Conservation (phyloP, 2,113 vertebrate species). For the Cathartes aura region DNA sequence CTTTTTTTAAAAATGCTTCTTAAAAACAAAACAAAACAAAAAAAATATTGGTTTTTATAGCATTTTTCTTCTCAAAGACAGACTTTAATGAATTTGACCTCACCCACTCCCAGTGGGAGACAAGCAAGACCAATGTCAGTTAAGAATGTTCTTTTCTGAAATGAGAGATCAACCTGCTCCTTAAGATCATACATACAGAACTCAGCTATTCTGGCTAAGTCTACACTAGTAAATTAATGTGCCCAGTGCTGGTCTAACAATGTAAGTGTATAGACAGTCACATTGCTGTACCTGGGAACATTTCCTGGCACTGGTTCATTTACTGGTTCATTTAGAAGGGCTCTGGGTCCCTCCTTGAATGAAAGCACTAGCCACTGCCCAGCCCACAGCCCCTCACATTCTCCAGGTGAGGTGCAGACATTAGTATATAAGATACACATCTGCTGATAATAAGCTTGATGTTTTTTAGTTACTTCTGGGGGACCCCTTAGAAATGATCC, state of each 20-base stretch:
- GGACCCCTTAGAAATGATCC: neutral
- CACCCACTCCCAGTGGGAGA: neutral
- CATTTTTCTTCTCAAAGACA: neutral
- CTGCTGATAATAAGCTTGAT: neutral
- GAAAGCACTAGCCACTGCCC: neutral
- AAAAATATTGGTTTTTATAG: neutral
- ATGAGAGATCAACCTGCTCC: neutral
- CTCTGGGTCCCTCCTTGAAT: neutral
- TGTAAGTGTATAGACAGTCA: neutral
- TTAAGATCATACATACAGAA: neutral
- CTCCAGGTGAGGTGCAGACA: neutral
- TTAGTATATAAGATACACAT: neutral
- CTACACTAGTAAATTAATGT: neutral
- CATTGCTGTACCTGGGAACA: neutral
- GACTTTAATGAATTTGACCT: conserved; percentile 1
- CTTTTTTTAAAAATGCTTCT: neutral
- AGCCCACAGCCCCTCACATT: neutral
- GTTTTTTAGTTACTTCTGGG: neutral
- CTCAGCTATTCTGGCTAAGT: neutral
- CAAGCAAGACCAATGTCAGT: neutral
- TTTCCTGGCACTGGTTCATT: neutral
- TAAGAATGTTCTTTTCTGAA: neutral
- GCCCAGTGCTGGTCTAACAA: neutral
- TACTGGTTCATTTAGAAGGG: neutral
- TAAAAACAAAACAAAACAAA: neutral